A percentile compares a stretch with the other conserved stretches of the same genome.
These are phyloP conservation scores for Lymantria dispar DNA, from an alignment of 2,888 invertebrate genomes.

Conservation along the genomic window DNA sequence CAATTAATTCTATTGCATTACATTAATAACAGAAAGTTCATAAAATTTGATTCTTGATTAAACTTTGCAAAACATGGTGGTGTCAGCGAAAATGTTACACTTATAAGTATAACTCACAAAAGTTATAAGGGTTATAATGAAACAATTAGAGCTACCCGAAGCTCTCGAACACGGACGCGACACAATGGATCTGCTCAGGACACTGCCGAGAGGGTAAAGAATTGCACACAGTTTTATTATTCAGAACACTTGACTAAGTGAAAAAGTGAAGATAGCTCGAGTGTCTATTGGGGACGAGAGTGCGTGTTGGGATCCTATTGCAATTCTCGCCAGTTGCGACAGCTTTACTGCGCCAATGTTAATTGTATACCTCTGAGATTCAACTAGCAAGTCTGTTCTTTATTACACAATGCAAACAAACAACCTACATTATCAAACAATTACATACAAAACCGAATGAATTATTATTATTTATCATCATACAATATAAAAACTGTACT, in stretches of 20 bases:
- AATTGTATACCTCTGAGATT: conserved; percentile 49
- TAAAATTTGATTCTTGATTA: no score
- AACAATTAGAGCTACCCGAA: conserved; percentile 52
- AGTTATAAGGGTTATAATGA: conserved; percentile 49
- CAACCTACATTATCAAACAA: no score
- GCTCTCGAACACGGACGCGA: conserved; percentile 51
- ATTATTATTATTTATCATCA: no score
- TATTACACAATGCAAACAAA: no score
- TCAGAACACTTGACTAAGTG: conserved; percentile 50
- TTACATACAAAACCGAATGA: no score
- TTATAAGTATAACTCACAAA: conserved; percentile 32
- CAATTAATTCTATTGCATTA: no score
- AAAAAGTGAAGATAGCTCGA: conserved; percentile 56
- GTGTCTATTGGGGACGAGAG: conserved; percentile 53
- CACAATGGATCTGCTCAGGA: conserved; percentile 52
- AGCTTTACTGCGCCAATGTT: conserved; percentile 41
- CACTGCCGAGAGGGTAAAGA: conserved; percentile 46
- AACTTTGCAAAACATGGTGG: no score
- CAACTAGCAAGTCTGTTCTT: background rate
- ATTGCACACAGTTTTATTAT: conserved; percentile 60
- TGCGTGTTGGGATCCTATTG: conserved; percentile 54
- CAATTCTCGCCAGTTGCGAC: conserved; percentile 45
- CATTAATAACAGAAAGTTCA: no score
- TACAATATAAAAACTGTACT: no score
- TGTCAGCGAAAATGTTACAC: background rate